Evolutionary conservation across 2,888 invertebrate genomes (phyloP).

Genomic region (Hirtodrosophila duncani): DNA sequence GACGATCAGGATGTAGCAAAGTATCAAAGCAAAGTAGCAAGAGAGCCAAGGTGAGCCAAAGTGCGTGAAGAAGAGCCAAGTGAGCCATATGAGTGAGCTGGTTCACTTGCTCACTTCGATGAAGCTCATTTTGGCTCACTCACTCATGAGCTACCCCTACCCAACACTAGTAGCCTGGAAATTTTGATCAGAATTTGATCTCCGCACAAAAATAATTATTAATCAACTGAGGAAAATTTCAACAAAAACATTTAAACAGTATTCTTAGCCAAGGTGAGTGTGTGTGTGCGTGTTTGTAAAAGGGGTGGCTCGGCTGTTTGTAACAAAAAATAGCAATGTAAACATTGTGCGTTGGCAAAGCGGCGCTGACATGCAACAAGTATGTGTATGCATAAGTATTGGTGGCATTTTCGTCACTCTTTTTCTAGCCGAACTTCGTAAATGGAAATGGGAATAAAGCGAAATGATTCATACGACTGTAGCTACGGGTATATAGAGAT

Average conservation of each 20-base stretch:
- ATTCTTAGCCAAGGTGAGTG: slow-evolving; percentile 50
- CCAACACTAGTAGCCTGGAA: too few relatives aligned
- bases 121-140: too few relatives aligned
- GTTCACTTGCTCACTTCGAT: too few relatives aligned
- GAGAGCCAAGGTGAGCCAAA: too few relatives aligned
- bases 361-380: slow-evolving; percentile 58
- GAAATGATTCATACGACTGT: slow-evolving; percentile 34
- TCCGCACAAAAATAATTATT: neutral
- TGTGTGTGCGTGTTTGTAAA: neutral
- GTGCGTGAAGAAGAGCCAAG: too few relatives aligned
- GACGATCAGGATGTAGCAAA: too few relatives aligned
- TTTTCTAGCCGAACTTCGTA: slow-evolving; percentile 13
- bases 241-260: slow-evolving; percentile 5
- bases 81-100: too few relatives aligned
- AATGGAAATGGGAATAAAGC: slow-evolving; percentile 7
- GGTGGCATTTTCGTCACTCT: slow-evolving; percentile 22
- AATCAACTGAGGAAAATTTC: neutral
- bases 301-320: too few relatives aligned
- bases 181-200: slow-evolving; percentile 3
- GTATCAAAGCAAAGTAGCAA: too few relatives aligned
- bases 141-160: too few relatives aligned
- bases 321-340: slow-evolving; percentile 21
- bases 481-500: neutral
- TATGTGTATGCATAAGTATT: too few relatives aligned
- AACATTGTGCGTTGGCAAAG: slow-evolving; percentile 53